phyloP scores from a whole-genome alignment of 2,113 vertebrate genomes.

The Dipodomys spectabilis region DNA sequence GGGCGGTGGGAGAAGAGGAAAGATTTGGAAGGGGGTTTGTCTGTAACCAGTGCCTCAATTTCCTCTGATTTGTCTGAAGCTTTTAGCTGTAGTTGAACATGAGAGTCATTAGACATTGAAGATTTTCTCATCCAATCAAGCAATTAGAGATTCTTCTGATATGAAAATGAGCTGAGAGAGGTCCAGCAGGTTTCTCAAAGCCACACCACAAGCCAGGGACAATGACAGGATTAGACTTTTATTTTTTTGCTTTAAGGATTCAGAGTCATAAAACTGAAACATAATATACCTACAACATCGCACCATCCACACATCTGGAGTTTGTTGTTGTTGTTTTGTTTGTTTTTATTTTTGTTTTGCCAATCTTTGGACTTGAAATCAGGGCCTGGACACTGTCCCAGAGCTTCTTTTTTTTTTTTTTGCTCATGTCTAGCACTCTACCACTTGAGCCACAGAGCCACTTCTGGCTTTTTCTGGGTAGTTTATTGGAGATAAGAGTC shows the following conservation, averaged over 20 bases:
- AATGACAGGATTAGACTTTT: not conserved
- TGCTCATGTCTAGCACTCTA: too few relatives aligned
- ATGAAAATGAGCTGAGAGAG: constrained; percentile 54
- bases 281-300: not conserved
- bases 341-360: too few relatives aligned
- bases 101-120: not conserved
- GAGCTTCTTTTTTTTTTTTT: too few relatives aligned
- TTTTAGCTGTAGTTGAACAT: constrained; percentile 61
- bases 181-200: constrained; percentile 52
- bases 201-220: constrained; percentile 37
- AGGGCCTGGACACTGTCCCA: too few relatives aligned
- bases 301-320: too few relatives aligned
- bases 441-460: too few relatives aligned
- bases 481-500: too few relatives aligned
- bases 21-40: constrained; percentile 62
- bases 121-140: not conserved
- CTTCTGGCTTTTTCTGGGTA: too few relatives aligned
- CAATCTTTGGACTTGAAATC: too few relatives aligned
- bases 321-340: too few relatives aligned
- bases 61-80: constrained; percentile 61
- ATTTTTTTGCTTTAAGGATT: not conserved
- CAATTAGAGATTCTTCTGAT: constrained; percentile 46
- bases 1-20: constrained; percentile 73
- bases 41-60: constrained; percentile 67
- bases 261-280: constrained; percentile 14